Percentiles rank a stretch among this genome's conserved stretches.
These are phyloP conservation scores for Bubo bubo DNA, from an alignment of 2,113 vertebrate genomes.

Conservation along the genomic window DNA sequence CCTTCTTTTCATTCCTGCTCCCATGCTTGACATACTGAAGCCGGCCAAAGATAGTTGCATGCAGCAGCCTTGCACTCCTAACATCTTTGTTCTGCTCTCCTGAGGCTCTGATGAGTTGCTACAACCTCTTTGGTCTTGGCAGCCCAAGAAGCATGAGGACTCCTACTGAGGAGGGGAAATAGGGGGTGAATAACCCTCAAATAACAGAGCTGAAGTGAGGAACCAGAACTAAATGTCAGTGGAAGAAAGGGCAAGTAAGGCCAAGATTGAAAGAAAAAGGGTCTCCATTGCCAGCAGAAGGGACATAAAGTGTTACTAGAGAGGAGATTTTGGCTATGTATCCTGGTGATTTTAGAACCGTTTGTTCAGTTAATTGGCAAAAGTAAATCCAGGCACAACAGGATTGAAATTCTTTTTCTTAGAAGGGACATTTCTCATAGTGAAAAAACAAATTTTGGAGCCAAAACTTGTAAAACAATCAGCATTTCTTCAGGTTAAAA, in stretches of 20 bases:
- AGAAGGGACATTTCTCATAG: background rate
- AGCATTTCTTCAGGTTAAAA: background rate
- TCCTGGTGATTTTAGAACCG: background rate
- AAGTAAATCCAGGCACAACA: constrained; percentile 9
- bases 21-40: background rate
- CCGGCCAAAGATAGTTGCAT: background rate
- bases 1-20: background rate
- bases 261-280: background rate
- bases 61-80: background rate
- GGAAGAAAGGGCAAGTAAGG: background rate
- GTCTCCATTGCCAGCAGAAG: background rate
- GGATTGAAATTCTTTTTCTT: background rate
- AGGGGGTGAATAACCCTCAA: background rate
- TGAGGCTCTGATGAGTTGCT: background rate
- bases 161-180: background rate
- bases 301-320: background rate
- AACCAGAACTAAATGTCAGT: background rate
- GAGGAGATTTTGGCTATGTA: background rate
- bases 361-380: constrained; percentile 9
- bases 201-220: background rate
- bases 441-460: background rate
- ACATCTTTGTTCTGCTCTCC: background rate
- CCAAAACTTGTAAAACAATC: background rate
- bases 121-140: background rate
- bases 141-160: background rate